phyloP scores from a whole-genome alignment of 1,140 invertebrate species.

The Micrasema minimum region DNA sequence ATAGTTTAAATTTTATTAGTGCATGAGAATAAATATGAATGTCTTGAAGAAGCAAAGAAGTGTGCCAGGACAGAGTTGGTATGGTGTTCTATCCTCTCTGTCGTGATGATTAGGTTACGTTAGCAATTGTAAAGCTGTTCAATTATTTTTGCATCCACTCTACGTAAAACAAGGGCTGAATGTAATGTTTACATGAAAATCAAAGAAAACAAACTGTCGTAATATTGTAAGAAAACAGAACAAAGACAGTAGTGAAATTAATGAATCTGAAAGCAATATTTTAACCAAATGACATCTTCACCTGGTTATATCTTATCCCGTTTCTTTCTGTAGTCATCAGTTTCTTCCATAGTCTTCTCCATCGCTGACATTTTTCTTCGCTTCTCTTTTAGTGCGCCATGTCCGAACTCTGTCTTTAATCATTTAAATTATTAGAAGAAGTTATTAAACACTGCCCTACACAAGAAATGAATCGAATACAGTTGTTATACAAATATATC shows the following conservation, averaged over 20 bases:
- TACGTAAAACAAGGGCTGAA: background rate
- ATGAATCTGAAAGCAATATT: too few species aligned
- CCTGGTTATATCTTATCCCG: constrained; percentile 88
- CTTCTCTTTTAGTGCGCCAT: constrained; percentile 40
- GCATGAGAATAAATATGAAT: too few species aligned
- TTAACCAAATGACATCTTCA: too few species aligned
- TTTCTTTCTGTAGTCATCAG: constrained; percentile 82
- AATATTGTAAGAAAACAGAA: background rate
- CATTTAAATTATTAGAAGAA: too few species aligned
- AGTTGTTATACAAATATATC: too few species aligned
- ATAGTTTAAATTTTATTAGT: background rate
- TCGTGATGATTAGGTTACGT: background rate
- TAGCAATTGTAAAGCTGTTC: background rate
- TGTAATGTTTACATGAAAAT: background rate
- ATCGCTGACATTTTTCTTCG: constrained; percentile 56
- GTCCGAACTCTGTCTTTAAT: constrained; percentile 15
- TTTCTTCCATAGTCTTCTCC: constrained; percentile 75
- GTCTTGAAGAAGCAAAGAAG: too few species aligned
- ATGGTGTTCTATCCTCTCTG: background rate
- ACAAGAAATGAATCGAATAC: too few species aligned
- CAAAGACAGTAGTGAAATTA: background rate
- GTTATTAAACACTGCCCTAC: too few species aligned
- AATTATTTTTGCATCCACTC: background rate
- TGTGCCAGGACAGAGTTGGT: background rate
- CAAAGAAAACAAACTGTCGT: background rate